phyloP scores from a whole-genome alignment of 2,113 vertebrate genomes.

The Neolamprologus modestus region DNA sequence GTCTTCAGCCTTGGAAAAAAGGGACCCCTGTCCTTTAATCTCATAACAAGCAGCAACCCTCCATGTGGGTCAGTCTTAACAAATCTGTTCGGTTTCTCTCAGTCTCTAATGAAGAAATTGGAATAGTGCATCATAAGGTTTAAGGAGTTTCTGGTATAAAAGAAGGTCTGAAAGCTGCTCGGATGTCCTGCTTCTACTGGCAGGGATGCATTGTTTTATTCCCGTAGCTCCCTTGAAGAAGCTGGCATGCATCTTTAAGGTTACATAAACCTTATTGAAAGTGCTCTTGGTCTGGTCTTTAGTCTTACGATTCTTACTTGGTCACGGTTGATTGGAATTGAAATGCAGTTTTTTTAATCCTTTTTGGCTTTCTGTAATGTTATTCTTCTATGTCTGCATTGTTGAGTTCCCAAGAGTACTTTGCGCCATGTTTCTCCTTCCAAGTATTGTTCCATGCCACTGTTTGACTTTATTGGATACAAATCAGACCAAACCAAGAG shows the following conservation, averaged over 20 bases:
- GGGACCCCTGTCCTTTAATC: not conserved
- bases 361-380: not conserved
- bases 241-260: not conserved
- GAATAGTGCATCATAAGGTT: not conserved
- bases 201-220: not conserved
- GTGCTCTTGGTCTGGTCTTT: not conserved
- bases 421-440: conserved; percentile 41
- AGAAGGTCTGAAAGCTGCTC: not conserved
- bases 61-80: not conserved
- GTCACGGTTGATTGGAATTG: not conserved
- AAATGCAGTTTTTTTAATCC: not conserved
- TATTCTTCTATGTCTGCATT: not conserved
- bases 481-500: not conserved
- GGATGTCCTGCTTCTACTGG: not conserved
- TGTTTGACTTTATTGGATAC: not conserved
- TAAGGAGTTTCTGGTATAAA: not conserved
- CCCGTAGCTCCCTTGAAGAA: not conserved
- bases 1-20: conserved; percentile 1
- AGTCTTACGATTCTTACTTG: not conserved
- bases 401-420: conserved; percentile 34
- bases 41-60: not conserved
- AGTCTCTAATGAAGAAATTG: not conserved
- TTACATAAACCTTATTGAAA: conserved; percentile 24
- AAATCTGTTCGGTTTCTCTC: not conserved
- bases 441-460: conserved; percentile 54